phyloP scores from a whole-genome alignment of 1,140 invertebrate genomes.

The Drosophila mauritiana region DNA sequence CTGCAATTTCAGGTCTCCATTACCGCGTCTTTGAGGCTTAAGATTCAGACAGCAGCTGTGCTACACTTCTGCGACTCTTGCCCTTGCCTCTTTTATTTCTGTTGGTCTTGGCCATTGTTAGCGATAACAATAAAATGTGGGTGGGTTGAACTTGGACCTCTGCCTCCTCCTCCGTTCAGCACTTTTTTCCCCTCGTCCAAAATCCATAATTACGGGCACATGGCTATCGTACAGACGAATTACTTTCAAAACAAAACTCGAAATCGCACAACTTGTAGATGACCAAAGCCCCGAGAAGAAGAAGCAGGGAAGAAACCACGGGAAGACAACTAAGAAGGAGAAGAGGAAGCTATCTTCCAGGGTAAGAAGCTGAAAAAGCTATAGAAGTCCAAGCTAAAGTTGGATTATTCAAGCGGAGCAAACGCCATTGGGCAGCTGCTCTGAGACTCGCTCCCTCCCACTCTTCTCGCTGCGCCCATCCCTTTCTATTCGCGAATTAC shows the following conservation, averaged over 20 bases:
- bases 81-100: slow-evolving; percentile 38
- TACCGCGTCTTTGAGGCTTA: slow-evolving; percentile 12
- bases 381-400: slow-evolving; percentile 36
- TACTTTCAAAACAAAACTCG: slow-evolving; percentile 73
- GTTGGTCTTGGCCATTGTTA: slow-evolving; percentile 65
- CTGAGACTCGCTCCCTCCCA: slow-evolving; percentile 3
- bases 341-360: slow-evolving; percentile 38
- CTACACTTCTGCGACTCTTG: slow-evolving; percentile 38
- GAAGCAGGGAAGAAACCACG: slow-evolving; percentile 29
- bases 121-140: slow-evolving; percentile 81
- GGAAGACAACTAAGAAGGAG: slow-evolving; percentile 38
- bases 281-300: slow-evolving; percentile 41
- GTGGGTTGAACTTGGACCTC: slow-evolving; percentile 82
- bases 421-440: slow-evolving; percentile 76
- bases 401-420: slow-evolving; percentile 74
- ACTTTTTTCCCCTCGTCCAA: slow-evolving; percentile 30
- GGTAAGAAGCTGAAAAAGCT: slow-evolving; percentile 21
- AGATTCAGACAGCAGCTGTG: slow-evolving; percentile 63
- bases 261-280: slow-evolving; percentile 67
- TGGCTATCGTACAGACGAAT: slow-evolving; percentile 69
- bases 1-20: neutral
- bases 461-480: neutral
- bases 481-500: neutral
- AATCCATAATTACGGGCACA: slow-evolving; percentile 71
- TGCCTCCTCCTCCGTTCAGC: neutral